Base-by-base conservation (phyloP, 1,140 invertebrate genomes). In the Drosophila subpulchrella region DNA sequence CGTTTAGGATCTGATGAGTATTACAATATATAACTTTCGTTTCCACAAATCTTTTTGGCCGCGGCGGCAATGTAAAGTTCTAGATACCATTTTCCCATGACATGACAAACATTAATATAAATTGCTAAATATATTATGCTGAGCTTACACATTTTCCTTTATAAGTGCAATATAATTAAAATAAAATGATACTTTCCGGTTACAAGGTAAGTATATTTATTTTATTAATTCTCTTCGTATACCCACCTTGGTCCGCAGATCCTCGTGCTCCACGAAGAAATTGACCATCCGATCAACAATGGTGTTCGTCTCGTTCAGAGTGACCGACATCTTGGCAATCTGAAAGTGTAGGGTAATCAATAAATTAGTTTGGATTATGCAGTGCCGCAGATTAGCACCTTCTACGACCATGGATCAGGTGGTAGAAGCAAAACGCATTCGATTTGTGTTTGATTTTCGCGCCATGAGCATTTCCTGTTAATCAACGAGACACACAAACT, bases 231-330 rank as follows among this genome's bases (percentile, higher is more conserved):
- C 7, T 42, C 7, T 42, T 34, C 0, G 1, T 15, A 53, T 11
- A 62, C 41, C 56, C 41, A 88, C 83, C 83, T 92, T 91, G 39
- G 90, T 91, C 54, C 90, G 90, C 66, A 91, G 51, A 79, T 92
- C 91, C 76, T 92, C 91, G 66, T 92, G 90, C 65, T 91, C 90
- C 60, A 92, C 91, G 58, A 92, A 91, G 65, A 92, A 92, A 72
- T 92, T 92, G 42, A 92, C 91, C 81, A 92, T 88, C 7, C 78
- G 78, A 67, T 92, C 91, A 48, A 92, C 86, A 34, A 92, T 85
- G 27, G 90, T 92, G 42, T 85, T 78, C 30, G 91, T 89, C 53
- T 91, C 91, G 61, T 92, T 92, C 38, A 92, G 82, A 70, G 81
- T 81, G 67, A 86, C 63, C 66, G 86, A 84, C 86, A 90, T 90